Evolutionary conservation across 2,888 invertebrate species (phyloP).

Genomic region (Platycheirus rosarum): DNA sequence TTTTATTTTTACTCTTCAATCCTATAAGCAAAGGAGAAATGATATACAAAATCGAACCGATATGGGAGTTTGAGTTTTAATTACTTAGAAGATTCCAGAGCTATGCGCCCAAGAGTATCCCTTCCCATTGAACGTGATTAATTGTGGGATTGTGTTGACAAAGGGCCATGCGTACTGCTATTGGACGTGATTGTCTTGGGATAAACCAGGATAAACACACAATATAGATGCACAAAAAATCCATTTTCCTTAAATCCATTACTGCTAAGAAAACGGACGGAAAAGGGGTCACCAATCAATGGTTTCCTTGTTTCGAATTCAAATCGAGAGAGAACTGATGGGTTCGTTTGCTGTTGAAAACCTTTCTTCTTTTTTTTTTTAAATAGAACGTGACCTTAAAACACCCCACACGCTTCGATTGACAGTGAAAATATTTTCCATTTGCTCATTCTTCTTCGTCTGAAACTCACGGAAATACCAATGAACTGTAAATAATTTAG

Average conservation of each 20-base stretch:
- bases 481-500: constrained; percentile 49
- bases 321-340: constrained; percentile 39
- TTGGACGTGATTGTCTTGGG: constrained; percentile 52
- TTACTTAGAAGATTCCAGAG: constrained; percentile 37
- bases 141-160: constrained; percentile 55
- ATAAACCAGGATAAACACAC: background rate
- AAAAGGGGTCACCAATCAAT: constrained; percentile 42
- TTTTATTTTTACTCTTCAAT: too few relatives aligned
- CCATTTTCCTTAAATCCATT: background rate
- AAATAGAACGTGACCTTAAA: constrained; percentile 70
- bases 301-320: constrained; percentile 58
- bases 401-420: constrained; percentile 40
- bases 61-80: constrained; percentile 50
- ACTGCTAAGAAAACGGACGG: background rate
- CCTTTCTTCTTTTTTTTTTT: constrained; percentile 55
- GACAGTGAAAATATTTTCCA: constrained; percentile 58
- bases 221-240: constrained; percentile 1
- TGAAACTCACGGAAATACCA: constrained; percentile 43
- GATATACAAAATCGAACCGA: constrained; percentile 13
- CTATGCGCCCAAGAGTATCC: constrained; percentile 31
- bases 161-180: constrained; percentile 49
- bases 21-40: background rate
- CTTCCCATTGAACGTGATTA: constrained; percentile 43
- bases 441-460: constrained; percentile 21
- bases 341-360: constrained; percentile 17